Evolutionary conservation across 2,113 vertebrate genomes (phyloP).

Genomic region (Thinocorus orbignyianus): DNA sequence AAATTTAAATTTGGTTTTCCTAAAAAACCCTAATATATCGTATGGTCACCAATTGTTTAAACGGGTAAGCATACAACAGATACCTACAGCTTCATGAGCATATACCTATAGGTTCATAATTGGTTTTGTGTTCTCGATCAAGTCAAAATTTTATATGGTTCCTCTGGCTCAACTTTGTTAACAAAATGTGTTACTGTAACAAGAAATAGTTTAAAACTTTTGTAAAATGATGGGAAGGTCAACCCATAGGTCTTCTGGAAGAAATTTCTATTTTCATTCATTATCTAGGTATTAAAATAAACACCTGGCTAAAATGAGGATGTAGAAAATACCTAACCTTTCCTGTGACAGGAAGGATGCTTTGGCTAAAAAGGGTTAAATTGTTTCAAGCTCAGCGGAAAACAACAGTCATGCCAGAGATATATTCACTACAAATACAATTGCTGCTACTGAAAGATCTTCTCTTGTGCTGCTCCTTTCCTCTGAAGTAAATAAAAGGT

Average conservation of each 20-base stretch:
- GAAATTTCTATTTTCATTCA: not conserved
- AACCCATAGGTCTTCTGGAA: not conserved
- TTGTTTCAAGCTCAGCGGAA: not conserved
- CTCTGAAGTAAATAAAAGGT: not conserved
- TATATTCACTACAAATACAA: not conserved
- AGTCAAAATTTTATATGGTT: not conserved
- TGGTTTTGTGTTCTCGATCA: not conserved
- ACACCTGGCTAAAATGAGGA: not conserved
- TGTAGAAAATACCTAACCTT: not conserved
- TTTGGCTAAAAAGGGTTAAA: not conserved
- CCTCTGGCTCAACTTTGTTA: not conserved
- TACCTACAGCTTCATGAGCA: not conserved
- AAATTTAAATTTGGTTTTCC: not conserved
- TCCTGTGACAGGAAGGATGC: not conserved
- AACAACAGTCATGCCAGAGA: not conserved
- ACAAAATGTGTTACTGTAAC: not conserved
- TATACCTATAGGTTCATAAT: not conserved
- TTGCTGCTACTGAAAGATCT: not conserved
- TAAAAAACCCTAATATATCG: not conserved
- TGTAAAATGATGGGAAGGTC: not conserved
- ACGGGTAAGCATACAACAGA: not conserved
- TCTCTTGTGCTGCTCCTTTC: not conserved
- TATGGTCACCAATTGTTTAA: not conserved
- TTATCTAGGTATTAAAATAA: not conserved
- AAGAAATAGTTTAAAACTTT: not conserved